phyloP scores from a whole-genome alignment of 2,113 vertebrate genomes.

The Theristicus caerulescens region DNA sequence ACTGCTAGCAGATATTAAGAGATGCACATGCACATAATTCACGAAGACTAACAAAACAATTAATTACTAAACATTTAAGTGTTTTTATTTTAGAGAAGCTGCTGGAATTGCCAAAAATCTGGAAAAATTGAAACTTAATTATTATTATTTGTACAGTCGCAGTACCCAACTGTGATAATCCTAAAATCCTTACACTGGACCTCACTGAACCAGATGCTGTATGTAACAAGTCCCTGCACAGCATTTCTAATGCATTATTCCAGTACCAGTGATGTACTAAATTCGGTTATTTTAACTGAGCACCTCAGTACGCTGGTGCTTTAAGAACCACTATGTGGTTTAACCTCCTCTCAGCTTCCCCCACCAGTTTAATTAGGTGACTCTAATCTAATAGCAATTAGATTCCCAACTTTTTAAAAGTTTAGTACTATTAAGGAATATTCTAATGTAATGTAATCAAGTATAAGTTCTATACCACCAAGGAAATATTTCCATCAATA shows the following conservation, averaged over 20 bases:
- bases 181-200: neutral
- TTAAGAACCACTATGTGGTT: neutral
- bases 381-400: accelerated
- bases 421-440: neutral
- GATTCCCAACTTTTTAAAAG: neutral
- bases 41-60: neutral
- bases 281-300: neutral
- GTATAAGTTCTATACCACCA: neutral
- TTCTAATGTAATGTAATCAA: neutral
- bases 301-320: neutral
- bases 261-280: neutral
- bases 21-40: neutral
- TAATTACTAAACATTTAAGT: neutral
- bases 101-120: neutral
- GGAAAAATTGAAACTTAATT: neutral
- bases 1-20: neutral
- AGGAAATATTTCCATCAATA: neutral
- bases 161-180: neutral
- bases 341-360: neutral
- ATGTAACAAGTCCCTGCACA: neutral
- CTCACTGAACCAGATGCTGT: neutral
- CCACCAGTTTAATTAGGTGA: neutral
- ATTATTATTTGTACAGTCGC: neutral
- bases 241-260: neutral
- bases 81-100: neutral